Evolutionary conservation across 1,140 invertebrate species (phyloP), one percentile per base, ranked within the genome.

Genomic region (Heliconius himera): DNA sequence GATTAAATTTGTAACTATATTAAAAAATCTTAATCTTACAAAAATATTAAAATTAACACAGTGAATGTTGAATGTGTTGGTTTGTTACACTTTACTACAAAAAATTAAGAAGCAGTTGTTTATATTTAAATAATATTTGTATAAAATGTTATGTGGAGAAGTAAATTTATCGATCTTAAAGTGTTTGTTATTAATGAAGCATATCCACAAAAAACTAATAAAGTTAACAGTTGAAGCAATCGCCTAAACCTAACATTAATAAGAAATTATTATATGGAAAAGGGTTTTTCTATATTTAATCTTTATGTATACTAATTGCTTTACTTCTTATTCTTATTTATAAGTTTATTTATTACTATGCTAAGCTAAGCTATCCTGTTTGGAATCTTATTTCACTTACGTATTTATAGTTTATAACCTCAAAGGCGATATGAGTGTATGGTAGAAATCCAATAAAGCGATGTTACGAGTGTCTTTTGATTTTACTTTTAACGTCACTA

Each of bases 381-480:
- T 76, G 56, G 38, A 76, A 70, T 76, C 56, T 70, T 38, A 70
- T 76, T 76, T 76, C 74, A 49, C 60, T 70, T 76, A 41, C 20
- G n/a, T 4, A 29, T 54, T 73, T 73, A 73, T 72, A 41, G 8
- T 60, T 78, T 49, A 46, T 73, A 78, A 73, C 51, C 54, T 78
- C 11, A 46, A 78, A 78, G 51, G 51, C 66, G 70, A 77, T 73
- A 56, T 72, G 51, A 26, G 38, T 78, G 71, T 73, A 78, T 66
- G 60, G 33, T 78, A 78, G 38, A 73, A 38, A 38, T 78, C 38
- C 73, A 78, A 81, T 78, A 74, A 76, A 77, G 26, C 29, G 60
- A 77, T 76, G 71, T 78, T 78, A 78, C 29, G 75, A 81, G 76
- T 81, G 73, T 29, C 22, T 9, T 5, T 41, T 66, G 16, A 66